Conservation (phyloP, 2,888 invertebrate species). For the Heliconius hortense region DNA sequence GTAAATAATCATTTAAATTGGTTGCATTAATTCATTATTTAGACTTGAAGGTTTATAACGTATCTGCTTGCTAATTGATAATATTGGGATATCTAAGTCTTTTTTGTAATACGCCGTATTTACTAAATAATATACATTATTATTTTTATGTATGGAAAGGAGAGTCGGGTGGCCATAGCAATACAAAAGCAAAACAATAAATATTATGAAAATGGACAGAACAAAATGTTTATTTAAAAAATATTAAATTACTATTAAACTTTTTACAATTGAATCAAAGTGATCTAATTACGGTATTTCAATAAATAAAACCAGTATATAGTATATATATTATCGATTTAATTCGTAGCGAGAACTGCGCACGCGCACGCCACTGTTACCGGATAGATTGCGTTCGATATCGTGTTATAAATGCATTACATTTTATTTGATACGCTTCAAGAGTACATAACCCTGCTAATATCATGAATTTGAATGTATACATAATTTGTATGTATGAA, state of each 20-base stretch:
- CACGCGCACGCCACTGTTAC: conserved; percentile 58
- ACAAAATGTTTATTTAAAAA: too few species aligned
- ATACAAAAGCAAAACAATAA: too few species aligned
- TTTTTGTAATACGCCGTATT: too few species aligned
- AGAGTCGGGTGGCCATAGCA: too few species aligned
- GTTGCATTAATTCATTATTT: too few species aligned
- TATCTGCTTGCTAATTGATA: too few species aligned
- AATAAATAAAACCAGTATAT: conserved; percentile 37
- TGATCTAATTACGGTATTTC: conserved; percentile 31
- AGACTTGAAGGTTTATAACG: too few species aligned
- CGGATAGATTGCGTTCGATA: conserved; percentile 46
- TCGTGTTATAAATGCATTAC: conserved; percentile 16
- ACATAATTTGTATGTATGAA: neutral
- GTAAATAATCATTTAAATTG: too few species aligned
- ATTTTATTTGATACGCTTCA: conserved; percentile 2
- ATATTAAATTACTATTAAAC: neutral
- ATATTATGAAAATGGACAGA: too few species aligned
- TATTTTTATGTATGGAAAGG: too few species aligned
- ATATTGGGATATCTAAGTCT: too few species aligned
- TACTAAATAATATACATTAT: too few species aligned
- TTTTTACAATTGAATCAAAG: neutral
- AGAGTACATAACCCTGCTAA: neutral
- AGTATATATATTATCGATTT: conserved; percentile 50
- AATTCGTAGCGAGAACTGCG: conserved; percentile 46
- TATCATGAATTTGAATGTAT: neutral